Conservation (phyloP, 1,140 invertebrate species). For the Megalonaias nervosa region DNA sequence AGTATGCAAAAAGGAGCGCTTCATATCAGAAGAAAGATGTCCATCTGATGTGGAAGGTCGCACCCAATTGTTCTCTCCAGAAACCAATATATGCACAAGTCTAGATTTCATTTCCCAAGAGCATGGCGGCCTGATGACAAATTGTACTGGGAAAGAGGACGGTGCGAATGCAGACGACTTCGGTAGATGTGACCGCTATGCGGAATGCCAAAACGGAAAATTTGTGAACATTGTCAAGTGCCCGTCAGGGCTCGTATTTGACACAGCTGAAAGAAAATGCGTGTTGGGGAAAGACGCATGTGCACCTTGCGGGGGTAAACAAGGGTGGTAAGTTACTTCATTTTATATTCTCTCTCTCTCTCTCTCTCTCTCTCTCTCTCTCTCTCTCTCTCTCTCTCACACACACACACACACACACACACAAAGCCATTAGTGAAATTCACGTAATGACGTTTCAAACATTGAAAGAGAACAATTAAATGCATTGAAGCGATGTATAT, state of each 20-base stretch:
- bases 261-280: conserved; percentile 3
- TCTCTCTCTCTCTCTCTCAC: too few relatives aligned
- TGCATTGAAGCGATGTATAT: too few relatives aligned
- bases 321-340: conserved; percentile 3
- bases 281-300: conserved; percentile 11
- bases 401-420: too few relatives aligned
- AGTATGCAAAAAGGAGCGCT: conserved; percentile 37
- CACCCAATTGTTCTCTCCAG: conserved; percentile 23
- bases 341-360: too few relatives aligned
- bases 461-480: too few relatives aligned
- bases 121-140: conserved; percentile 31
- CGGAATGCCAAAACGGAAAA: conserved; percentile 23
- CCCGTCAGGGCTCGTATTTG: conserved; percentile 18
- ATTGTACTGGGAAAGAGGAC: conserved; percentile 25
- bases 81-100: conserved; percentile 23
- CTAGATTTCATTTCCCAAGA: conserved; percentile 32
- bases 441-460: too few relatives aligned
- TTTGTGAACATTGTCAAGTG: conserved; percentile 18
- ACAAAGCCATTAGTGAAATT: too few relatives aligned
- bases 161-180: conserved; percentile 33
- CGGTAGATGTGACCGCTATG: conserved; percentile 29
- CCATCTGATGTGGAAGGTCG: conserved; percentile 3
- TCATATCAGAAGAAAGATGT: conserved; percentile 22
- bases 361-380: too few relatives aligned
- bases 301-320: conserved; percentile 10